Evolutionary conservation across 1,140 invertebrate genomes (phyloP).

Genomic region (Ceratina japonica): DNA sequence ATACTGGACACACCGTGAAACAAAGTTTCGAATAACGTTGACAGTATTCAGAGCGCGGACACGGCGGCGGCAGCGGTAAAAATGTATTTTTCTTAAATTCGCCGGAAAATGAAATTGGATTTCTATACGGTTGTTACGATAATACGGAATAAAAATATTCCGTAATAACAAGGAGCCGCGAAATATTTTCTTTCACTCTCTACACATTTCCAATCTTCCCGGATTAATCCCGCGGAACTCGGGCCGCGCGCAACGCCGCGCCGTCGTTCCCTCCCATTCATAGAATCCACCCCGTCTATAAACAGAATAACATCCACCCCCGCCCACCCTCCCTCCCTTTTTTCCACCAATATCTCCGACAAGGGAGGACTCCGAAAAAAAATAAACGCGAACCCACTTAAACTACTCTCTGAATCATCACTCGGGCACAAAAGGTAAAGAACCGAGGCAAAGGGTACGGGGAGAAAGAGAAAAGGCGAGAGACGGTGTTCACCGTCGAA

Average conservation of each 20-base stretch:
- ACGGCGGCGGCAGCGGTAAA: too few species aligned
- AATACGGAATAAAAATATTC: constrained; percentile 1
- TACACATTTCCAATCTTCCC: too few species aligned
- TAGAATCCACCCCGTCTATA: not conserved
- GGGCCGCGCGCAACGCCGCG: not conserved
- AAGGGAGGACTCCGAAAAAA: too few species aligned
- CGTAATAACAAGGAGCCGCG: not conserved
- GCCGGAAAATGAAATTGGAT: too few species aligned
- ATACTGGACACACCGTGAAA: not conserved
- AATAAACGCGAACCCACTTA: constrained; percentile 1
- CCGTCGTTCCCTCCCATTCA: not conserved
- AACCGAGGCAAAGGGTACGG: not conserved
- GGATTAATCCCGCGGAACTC: not conserved
- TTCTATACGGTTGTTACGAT: not conserved
- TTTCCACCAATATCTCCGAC: not conserved
- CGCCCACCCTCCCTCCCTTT: not conserved
- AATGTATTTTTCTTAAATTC: too few species aligned
- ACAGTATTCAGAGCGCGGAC: too few species aligned
- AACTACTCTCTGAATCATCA: not conserved
- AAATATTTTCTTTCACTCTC: not conserved
- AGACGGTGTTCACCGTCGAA: constrained; percentile 2
- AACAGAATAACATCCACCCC: not conserved
- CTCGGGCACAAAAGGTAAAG: not conserved
- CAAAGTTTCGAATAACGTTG: not conserved
- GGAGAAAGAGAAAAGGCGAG: not conserved